A percentile compares a stretch with the other conserved stretches of the same genome.
Conservation (phyloP, 2,113 vertebrate species). For the Sigmodon hispidus region DNA sequence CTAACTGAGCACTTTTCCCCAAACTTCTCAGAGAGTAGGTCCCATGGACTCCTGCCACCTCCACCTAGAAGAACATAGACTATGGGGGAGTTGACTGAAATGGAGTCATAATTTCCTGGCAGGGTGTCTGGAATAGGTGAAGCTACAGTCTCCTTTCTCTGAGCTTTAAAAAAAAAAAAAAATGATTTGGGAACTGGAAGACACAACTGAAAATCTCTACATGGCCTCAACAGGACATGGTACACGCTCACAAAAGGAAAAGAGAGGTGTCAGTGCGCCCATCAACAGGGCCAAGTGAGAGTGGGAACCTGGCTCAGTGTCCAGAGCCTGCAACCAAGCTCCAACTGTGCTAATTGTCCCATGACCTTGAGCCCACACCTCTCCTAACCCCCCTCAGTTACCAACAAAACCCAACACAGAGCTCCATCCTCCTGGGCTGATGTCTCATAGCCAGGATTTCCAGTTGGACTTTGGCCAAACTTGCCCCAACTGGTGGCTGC, state of each 20-base stretch:
- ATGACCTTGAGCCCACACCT: background rate
- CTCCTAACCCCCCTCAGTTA: background rate
- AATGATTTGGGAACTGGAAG: background rate
- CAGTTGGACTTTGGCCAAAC: background rate
- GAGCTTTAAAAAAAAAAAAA: background rate
- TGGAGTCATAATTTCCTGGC: background rate
- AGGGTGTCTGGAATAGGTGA: background rate
- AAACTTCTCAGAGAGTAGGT: background rate
- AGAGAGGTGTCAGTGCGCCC: background rate
- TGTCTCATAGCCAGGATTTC: background rate
- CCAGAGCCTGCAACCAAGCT: background rate
- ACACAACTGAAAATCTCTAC: background rate
- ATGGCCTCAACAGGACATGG: background rate
- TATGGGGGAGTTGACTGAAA: background rate
- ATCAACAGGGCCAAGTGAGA: background rate
- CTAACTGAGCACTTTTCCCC: background rate
- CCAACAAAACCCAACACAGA: fast-evolving
- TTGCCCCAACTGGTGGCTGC: background rate
- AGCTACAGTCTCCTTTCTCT: background rate
- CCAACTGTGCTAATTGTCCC: background rate
- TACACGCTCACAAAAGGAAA: background rate
- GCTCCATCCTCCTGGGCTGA: background rate
- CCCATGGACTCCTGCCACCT: background rate
- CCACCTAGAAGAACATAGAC: background rate
- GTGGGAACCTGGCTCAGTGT: background rate